A percentile compares a stretch with the other conserved stretches of the same genome.
Evolutionary conservation across 2,113 vertebrate genomes (phyloP).

Genomic region (Tichodroma muraria): DNA sequence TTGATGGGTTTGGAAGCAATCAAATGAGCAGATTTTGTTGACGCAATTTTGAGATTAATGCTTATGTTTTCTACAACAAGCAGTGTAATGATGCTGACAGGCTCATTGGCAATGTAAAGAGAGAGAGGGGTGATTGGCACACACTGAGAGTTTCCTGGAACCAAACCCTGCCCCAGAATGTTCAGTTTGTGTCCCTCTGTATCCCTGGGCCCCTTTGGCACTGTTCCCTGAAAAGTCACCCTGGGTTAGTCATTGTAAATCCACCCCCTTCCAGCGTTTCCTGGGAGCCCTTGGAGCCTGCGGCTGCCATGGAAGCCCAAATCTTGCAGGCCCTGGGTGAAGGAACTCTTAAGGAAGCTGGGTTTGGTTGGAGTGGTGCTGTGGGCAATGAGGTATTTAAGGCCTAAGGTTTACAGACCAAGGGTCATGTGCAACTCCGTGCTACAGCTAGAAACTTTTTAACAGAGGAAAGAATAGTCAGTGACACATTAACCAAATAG

Average conservation of each 20-base stretch:
- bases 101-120: not conserved
- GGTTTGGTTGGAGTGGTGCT: not conserved
- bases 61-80: not conserved
- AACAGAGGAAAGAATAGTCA: not conserved
- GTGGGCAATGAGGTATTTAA: not conserved
- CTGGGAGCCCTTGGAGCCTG: not conserved
- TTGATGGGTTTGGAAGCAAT: not conserved
- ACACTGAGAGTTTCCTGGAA: not conserved
- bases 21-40: not conserved
- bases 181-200: not conserved
- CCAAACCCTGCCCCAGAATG: not conserved
- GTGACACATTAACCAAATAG: not conserved
- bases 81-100: not conserved
- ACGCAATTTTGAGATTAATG: not conserved
- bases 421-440: not conserved
- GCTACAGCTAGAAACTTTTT: not conserved
- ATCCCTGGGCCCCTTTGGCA: not conserved
- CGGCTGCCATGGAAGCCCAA: not conserved
- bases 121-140: not conserved
- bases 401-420: not conserved
- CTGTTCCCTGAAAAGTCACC: not conserved
- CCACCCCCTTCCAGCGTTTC: rapidly evolving
- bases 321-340: not conserved
- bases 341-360: not conserved
- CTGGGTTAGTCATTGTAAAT: not conserved